Evolutionary conservation across 2,888 invertebrate species (phyloP).

Genomic region (Harmothoe impar): DNA sequence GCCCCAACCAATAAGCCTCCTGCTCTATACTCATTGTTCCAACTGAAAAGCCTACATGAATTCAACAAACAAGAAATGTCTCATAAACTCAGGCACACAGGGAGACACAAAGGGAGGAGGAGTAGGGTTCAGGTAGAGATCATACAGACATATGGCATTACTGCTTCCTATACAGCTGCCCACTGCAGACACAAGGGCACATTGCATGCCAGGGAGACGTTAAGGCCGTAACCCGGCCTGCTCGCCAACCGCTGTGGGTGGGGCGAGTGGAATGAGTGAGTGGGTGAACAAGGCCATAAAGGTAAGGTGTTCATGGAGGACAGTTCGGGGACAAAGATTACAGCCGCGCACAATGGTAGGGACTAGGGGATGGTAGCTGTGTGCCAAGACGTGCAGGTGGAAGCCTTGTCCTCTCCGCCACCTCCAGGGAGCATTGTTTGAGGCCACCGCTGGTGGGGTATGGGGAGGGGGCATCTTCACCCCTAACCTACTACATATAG

Average conservation of each 20-base stretch:
- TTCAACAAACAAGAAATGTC: background rate
- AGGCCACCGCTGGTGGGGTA: too few species aligned
- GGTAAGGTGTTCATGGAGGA: constrained; percentile 22
- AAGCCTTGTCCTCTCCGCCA: background rate
- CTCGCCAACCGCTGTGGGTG: background rate
- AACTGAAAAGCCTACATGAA: background rate
- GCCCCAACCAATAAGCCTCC: background rate
- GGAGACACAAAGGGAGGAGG: background rate
- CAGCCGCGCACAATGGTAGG: background rate
- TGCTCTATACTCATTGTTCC: too few species aligned
- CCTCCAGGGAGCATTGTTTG: background rate
- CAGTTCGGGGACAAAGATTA: background rate
- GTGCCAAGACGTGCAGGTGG: constrained; percentile 31
- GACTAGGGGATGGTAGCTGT: background rate
- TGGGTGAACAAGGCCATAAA: background rate
- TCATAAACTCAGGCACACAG: background rate
- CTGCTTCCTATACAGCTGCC: background rate
- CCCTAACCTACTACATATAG: too few species aligned
- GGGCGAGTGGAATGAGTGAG: constrained; percentile 25
- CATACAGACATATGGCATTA: background rate
- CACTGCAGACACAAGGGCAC: background rate
- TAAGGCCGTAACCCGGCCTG: background rate
- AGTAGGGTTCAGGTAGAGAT: constrained; percentile 4
- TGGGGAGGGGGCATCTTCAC: too few species aligned
- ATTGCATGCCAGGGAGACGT: constrained; percentile 11